A percentile compares a stretch with the other conserved stretches of the same genome.
Evolutionary conservation across 2,113 vertebrate genomes (phyloP).

Genomic region (Heterochromis multidens): DNA sequence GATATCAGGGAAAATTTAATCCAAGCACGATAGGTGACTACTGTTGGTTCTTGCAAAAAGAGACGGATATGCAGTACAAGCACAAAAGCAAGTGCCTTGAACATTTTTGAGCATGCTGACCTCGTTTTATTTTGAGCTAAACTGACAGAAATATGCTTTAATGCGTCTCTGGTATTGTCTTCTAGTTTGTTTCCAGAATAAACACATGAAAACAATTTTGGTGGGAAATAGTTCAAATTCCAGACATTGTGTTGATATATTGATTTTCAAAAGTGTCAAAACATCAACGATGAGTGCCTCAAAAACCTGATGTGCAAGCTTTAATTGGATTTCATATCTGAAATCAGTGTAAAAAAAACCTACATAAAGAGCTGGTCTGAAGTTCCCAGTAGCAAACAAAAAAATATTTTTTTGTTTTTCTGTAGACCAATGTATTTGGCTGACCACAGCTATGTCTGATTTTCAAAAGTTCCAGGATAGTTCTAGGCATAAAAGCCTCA

Average conservation of each 20-base stretch:
- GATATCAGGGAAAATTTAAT: not conserved
- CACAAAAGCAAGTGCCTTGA: not conserved
- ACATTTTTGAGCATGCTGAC: not conserved
- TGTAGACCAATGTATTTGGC: no score
- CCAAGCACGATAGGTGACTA: not conserved
- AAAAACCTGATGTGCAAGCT: no score
- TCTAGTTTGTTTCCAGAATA: no score
- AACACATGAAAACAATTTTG: no score
- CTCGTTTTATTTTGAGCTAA: not conserved
- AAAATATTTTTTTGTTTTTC: no score
- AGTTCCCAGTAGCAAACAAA: not conserved
- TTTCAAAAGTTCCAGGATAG: not conserved
- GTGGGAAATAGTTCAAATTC: no score
- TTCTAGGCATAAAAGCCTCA: not conserved
- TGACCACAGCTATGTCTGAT: not conserved
- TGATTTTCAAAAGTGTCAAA: no score
- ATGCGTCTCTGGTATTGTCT: no score
- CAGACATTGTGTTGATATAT: no score
- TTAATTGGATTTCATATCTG: not conserved
- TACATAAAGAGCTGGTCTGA: not conserved
- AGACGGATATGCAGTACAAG: not conserved
- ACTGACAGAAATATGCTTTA: not conserved
- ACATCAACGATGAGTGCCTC: no score
- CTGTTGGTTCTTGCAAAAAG: not conserved
- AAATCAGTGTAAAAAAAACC: not conserved